A percentile compares a stretch with the other conserved stretches of the same genome.
phyloP scores from a whole-genome alignment of 2,797 vertebrate species.

The Neostethus bicornis region DNA sequence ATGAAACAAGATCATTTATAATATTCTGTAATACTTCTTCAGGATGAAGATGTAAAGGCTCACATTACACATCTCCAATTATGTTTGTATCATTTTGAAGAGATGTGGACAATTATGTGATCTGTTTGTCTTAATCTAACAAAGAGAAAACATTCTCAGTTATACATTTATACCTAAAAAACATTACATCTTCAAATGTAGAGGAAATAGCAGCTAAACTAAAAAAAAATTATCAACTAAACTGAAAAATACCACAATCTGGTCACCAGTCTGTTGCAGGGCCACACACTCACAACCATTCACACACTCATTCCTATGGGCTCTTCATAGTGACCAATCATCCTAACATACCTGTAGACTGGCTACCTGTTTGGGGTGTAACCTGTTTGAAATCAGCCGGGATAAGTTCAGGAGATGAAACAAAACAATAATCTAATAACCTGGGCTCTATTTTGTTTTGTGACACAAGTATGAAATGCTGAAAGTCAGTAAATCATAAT shows the following conservation, averaged over 20 bases:
- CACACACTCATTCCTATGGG: too few species aligned
- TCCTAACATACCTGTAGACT: too few species aligned
- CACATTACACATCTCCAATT: background rate
- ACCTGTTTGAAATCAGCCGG: too few species aligned
- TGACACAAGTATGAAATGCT: background rate
- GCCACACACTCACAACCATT: too few species aligned
- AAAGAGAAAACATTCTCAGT: background rate
- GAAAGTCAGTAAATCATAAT: constrained; percentile 15
- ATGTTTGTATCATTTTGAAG: constrained; percentile 7
- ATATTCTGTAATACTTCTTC: background rate
- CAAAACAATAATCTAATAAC: background rate
- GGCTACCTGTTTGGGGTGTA: too few species aligned
- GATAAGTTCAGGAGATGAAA: too few species aligned
- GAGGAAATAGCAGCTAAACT: too few species aligned
- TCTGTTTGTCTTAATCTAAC: constrained; percentile 5
- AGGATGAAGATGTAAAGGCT: constrained; percentile 2
- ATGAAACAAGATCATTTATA: constrained; percentile 20
- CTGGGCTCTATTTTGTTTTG: constrained; percentile 11
- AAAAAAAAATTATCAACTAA: too few species aligned
- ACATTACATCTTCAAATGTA: constrained; percentile 1
- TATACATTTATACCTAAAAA: constrained; percentile 10
- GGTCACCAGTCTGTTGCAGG: too few species aligned
- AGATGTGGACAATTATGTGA: background rate
- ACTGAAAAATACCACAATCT: too few species aligned
- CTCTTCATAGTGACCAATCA: too few species aligned